Percentiles rank a stretch among this genome's conserved stretches.
Evolutionary conservation across 1,140 invertebrate species (phyloP).

Genomic region (Druon quercuslanigerum): DNA sequence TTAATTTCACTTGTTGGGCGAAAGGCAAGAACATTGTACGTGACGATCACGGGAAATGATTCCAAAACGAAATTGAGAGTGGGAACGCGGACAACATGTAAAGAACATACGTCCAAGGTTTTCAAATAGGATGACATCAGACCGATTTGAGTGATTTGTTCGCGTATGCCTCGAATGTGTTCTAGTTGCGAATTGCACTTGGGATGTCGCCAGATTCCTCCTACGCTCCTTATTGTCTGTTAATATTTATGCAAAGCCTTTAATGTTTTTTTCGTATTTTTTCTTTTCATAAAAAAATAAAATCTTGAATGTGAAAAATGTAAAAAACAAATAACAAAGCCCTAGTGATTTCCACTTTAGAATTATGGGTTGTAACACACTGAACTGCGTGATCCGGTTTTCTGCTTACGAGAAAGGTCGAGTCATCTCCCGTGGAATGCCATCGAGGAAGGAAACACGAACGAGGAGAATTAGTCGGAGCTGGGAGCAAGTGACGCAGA

Average conservation of each 20-base stretch:
- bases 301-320: too few relatives aligned
- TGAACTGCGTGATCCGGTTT: slow-evolving; percentile 37
- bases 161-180: background rate
- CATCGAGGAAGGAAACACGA: slow-evolving; percentile 47
- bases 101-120: slow-evolving; percentile 8
- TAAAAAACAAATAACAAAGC: background rate
- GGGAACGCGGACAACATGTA: slow-evolving; percentile 16
- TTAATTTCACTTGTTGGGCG: background rate
- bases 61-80: slow-evolving; percentile 50
- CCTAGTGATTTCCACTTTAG: background rate
- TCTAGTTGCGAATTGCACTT: slow-evolving; percentile 20
- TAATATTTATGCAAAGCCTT: too few relatives aligned
- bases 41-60: slow-evolving; percentile 27
- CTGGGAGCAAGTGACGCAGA: slow-evolving; percentile 43
- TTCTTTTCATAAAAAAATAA: too few relatives aligned
- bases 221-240: too few relatives aligned
- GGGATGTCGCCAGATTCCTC: too few relatives aligned
- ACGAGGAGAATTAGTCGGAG: slow-evolving; percentile 35
- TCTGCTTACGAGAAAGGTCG: slow-evolving; percentile 33
- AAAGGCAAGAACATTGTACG: slow-evolving; percentile 39
- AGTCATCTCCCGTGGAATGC: slow-evolving; percentile 47
- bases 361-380: slow-evolving; percentile 13
- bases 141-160: background rate
- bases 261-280: too few relatives aligned
- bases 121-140: slow-evolving; percentile 1